Conservation (phyloP, 2,888 invertebrate species). For the Coelogynopora nodosa region DNA sequence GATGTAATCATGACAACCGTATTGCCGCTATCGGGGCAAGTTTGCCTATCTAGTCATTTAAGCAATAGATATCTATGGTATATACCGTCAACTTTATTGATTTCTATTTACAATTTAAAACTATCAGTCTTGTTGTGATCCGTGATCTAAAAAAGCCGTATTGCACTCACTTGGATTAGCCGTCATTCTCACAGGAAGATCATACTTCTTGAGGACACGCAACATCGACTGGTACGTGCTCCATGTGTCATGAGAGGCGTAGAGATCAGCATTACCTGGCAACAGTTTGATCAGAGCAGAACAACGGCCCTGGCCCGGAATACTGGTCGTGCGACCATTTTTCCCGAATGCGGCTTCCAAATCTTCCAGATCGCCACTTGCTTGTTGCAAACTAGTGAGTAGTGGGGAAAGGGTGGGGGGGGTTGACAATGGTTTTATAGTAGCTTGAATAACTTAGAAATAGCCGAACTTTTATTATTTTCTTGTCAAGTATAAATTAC, state of each 20-base stretch:
- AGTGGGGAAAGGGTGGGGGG: no score
- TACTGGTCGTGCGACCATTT: neutral
- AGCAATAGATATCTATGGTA: no score
- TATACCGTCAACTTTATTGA: neutral
- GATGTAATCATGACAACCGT: no score
- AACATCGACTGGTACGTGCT: conserved; percentile 77
- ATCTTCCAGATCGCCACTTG: conserved; percentile 70
- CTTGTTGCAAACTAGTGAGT: conserved; percentile 74
- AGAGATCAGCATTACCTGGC: conserved; percentile 67
- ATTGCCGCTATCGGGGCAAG: no score
- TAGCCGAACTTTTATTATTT: no score
- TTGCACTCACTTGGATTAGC: conserved; percentile 16
- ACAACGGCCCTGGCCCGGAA: conserved; percentile 64
- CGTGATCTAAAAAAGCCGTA: neutral
- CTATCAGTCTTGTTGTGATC: neutral
- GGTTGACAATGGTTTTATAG: no score
- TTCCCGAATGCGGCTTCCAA: conserved; percentile 48
- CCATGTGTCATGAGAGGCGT: conserved; percentile 76
- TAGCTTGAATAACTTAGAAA: no score
- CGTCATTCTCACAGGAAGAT: conserved; percentile 69
- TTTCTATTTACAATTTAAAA: no score
- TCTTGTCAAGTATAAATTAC: no score
- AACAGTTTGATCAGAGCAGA: conserved; percentile 70
- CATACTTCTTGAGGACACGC: conserved; percentile 77
- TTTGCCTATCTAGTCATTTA: no score